Evolutionary conservation across 2,113 vertebrate species (phyloP), one percentile per base, ranked within the genome.

Genomic region (Ciconia boyciana): DNA sequence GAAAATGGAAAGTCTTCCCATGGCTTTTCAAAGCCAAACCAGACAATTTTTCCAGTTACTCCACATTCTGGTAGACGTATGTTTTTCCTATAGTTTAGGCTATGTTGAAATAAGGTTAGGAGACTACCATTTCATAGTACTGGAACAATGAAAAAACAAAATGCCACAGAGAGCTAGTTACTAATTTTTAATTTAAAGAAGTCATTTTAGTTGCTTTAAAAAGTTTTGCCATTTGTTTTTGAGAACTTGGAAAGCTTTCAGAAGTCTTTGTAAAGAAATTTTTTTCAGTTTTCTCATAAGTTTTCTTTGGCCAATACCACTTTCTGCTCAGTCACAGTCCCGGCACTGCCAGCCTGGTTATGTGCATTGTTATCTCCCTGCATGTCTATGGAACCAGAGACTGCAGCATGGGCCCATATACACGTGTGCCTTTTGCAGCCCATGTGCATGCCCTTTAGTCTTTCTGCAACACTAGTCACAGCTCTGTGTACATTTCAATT

Each of bases 361-460:
- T 61, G 83, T 69, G 49, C 44, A 39, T 0, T n/a, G 14, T 28
- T 32, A 11, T 46, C 29, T 71, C 9, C 25, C 16, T 4, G 4
- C 3, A 3, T 5, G 29, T 26, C 70, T 74, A 1, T 4, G 11
- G 44, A 69, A n/a, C 36, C 6, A 9, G n/a, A 41, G 14, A 25
- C 24, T 44, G 28, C 25, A 57, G 41, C 7, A 1, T 16, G 13
- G 13, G 62, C 36, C 66, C 7, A 1, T 16, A 9, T 4, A 25
- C 34, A 21, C 1, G 0, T 1, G 0, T 28, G 49, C 22, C 58
- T 20, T 4, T 34, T 24, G 10, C 52, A 68, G 20, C 18, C 44
- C 7, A 0, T 11, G 20, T 5, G 44, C 2, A 0, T 65, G 29
- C 19, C 69, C 51, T 26, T 82, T 19, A 21, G 31, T 41, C 52